These are phyloP conservation scores for Quadriops clusia DNA, from an alignment of 2,888 invertebrate species.

Conservation along the genomic window DNA sequence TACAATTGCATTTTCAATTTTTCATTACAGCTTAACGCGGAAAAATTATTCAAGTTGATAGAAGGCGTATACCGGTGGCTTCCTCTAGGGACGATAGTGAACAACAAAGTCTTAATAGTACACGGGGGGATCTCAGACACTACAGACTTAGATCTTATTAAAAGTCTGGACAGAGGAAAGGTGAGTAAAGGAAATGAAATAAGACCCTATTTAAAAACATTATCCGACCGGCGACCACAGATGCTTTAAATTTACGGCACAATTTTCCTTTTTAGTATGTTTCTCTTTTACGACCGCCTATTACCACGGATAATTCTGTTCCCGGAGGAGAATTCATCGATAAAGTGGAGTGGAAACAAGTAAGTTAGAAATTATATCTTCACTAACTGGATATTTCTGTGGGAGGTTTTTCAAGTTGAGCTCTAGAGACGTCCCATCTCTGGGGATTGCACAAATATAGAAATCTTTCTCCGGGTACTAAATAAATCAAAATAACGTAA, in stretches of 20 bases:
- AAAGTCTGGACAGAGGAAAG: slow-evolving; percentile 73
- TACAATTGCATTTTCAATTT: too few species aligned
- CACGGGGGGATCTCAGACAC: slow-evolving; percentile 88
- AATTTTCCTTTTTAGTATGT: slow-evolving; percentile 55
- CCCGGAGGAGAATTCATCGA: slow-evolving; percentile 58
- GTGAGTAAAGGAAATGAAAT: slow-evolving; percentile 40
- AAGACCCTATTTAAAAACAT: too few species aligned
- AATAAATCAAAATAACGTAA: too few species aligned
- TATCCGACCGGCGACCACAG: too few species aligned
- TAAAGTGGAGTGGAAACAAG: slow-evolving; percentile 86
- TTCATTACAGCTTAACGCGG: slow-evolving; percentile 54
- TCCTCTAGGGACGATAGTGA: slow-evolving; percentile 81
- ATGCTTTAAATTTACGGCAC: too few species aligned
- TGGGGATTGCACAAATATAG: too few species aligned
- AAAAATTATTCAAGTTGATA: slow-evolving; percentile 66
- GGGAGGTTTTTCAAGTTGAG: background rate
- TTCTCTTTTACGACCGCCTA: slow-evolving; percentile 74
- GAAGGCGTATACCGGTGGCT: slow-evolving; percentile 89
- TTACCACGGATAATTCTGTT: slow-evolving; percentile 49
- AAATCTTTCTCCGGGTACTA: too few species aligned
- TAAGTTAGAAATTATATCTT: slow-evolving; percentile 31
- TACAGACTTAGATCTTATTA: slow-evolving; percentile 71
- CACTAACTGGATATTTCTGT: background rate
- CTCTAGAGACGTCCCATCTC: too few species aligned
- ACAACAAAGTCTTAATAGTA: slow-evolving; percentile 78